Evolutionary conservation across 1,140 invertebrate genomes (phyloP).

Genomic region (Ceratosolen fusciceps): DNA sequence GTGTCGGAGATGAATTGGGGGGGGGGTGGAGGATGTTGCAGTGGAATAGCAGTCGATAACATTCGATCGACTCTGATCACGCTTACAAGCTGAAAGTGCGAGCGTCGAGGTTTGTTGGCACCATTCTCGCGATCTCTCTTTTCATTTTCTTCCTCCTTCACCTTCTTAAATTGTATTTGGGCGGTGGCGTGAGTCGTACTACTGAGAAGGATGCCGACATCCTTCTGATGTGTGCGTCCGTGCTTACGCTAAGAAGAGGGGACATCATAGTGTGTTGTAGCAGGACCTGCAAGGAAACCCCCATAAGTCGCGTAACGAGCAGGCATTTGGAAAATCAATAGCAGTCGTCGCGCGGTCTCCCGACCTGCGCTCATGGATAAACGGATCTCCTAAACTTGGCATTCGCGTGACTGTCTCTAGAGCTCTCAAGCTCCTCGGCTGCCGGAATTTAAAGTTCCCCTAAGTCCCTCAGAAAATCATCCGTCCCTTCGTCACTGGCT

Average conservation of each 20-base stretch:
- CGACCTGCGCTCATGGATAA: not conserved
- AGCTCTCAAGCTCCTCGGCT: not conserved
- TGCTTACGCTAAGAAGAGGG: too few species aligned
- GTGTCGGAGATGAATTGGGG: too few species aligned
- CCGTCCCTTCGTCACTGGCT: not conserved
- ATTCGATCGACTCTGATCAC: too few species aligned
- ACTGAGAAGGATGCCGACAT: too few species aligned
- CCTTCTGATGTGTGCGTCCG: too few species aligned
- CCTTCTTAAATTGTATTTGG: not conserved
- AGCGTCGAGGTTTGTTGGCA: constrained; percentile 34
- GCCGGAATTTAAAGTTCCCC: not conserved
- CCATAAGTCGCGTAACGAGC: constrained; percentile 48
- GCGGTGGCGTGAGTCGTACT: constrained; percentile 22
- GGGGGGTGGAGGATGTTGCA: too few species aligned
- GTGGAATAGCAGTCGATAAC: too few species aligned
- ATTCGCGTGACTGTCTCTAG: not conserved
- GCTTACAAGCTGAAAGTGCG: too few species aligned
- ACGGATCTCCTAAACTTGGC: not conserved
- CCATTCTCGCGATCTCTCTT: constrained; percentile 1
- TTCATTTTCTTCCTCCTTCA: too few species aligned
- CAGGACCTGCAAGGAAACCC: constrained; percentile 8
- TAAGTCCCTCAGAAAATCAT: not conserved
- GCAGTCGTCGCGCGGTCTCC: constrained; percentile 25
- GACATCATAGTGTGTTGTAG: too few species aligned
- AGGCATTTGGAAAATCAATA: constrained; percentile 49